Conservation (phyloP, 1,140 invertebrate genomes). For the Papilio polyxenes region DNA sequence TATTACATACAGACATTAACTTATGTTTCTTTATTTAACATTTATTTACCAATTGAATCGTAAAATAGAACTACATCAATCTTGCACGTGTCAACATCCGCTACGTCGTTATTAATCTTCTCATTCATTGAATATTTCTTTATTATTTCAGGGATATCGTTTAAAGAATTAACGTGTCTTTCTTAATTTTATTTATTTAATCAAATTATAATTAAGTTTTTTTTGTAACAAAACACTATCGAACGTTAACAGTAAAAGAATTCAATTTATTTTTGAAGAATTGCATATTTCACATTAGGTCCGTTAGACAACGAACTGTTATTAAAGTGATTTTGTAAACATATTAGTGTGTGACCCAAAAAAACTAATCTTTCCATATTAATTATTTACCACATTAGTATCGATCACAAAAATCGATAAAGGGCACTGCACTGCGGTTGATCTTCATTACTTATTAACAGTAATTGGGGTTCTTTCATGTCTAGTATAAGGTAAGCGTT, state of each 20-base stretch:
- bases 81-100: background rate
- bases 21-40: background rate
- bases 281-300: background rate
- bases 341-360: background rate
- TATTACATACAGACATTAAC: too few relatives aligned
- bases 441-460: constrained; percentile 65
- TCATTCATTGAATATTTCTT: constrained; percentile 1
- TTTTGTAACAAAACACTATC: background rate
- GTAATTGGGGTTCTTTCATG: constrained; percentile 49
- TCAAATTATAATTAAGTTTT: too few relatives aligned
- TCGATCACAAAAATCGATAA: constrained; percentile 62
- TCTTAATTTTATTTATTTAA: too few relatives aligned
- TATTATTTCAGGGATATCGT: background rate
- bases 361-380: constrained; percentile 38
- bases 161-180: too few relatives aligned
- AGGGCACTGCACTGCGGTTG: constrained; percentile 64
- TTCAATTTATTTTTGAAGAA: background rate
- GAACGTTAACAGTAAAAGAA: background rate
- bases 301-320: background rate
- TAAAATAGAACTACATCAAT: background rate
- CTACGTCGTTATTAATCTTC: background rate
- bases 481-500: background rate
- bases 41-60: constrained; percentile 3
- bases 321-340: background rate
- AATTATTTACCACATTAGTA: constrained; percentile 41